Base-by-base conservation (phyloP, 2,797 vertebrate species). In the Eospalax fontanierii region DNA sequence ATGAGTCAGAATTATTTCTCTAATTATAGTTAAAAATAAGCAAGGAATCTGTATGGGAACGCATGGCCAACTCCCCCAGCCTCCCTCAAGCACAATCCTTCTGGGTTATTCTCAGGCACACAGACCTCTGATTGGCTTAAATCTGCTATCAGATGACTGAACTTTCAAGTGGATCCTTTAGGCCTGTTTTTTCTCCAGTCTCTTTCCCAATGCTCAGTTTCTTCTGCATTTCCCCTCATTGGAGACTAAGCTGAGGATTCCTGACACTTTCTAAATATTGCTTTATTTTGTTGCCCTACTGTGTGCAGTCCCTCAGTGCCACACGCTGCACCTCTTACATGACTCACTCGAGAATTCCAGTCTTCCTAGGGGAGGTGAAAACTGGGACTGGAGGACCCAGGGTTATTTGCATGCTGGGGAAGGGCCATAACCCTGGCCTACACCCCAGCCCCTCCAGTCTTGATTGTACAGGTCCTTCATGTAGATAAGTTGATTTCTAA, bases 21-120 rank as follows among this genome's bases (percentile, higher is more conserved):
- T 35, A 10, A 35, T 40, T 57, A 10, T 12, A 7, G 4, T 35
- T 80, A 26, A 50, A 70, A 70, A 35, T 4, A 66, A n/a, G 30
- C 19, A 8, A 33, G 19, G 4, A 38, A 21, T 59, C 28, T 92
- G 33, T 1, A 15, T 3, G 14, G 50, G 18, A 30, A 10, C n/a
- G 7, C 9, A 1, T 66, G n/a, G 10, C 26, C 8, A 57, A 12
- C 0, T 74, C 28, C 8, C n/a, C 6, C 22, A 14, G 54, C 38
- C 66, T 75, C 6, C 12, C 68, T 21, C 22, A 11, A 74, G 30
- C 18, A 21, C 12, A 15, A 4, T 24, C 61, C 28, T 66, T 85
- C 43, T 71, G 12, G 16, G 33, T 0, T 38, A 12, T 61, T 8
- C 0, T 22, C 4, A 50, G 19, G 50, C n/a, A 1, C 50, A 0